Conservation (phyloP, 2,888 invertebrate genomes). For the Tipula confusa region DNA sequence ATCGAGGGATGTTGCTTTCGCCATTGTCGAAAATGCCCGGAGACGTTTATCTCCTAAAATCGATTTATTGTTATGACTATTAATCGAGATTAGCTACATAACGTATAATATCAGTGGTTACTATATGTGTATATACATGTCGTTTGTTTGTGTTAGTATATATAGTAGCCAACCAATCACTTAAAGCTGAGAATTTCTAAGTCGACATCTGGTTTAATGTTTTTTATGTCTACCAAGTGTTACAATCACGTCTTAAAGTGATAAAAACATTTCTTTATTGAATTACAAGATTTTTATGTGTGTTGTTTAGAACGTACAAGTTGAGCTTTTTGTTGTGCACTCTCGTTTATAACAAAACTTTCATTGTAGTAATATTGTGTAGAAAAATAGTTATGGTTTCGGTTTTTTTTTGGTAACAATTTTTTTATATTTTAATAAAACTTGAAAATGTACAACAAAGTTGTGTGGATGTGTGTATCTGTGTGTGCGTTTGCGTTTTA, state of each 20-base stretch:
- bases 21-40: background rate
- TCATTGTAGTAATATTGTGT: background rate
- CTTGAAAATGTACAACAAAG: background rate
- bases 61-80: background rate
- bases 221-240: background rate
- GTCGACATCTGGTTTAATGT: background rate
- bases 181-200: background rate
- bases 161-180: too few species aligned
- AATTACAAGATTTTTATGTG: background rate
- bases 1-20: background rate
- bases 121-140: background rate
- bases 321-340: background rate
- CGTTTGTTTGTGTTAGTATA: too few species aligned
- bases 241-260: background rate
- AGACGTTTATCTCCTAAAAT: background rate
- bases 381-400: background rate
- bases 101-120: background rate
- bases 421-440: background rate
- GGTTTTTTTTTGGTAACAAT: background rate
- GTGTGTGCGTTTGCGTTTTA: background rate
- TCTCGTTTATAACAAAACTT: too few species aligned
- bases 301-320: background rate
- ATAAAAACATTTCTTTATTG: background rate
- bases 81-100: background rate
- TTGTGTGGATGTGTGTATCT: background rate